phyloP scores from a whole-genome alignment of 1,140 invertebrate species.

The Cataglyphis hispanica region DNA sequence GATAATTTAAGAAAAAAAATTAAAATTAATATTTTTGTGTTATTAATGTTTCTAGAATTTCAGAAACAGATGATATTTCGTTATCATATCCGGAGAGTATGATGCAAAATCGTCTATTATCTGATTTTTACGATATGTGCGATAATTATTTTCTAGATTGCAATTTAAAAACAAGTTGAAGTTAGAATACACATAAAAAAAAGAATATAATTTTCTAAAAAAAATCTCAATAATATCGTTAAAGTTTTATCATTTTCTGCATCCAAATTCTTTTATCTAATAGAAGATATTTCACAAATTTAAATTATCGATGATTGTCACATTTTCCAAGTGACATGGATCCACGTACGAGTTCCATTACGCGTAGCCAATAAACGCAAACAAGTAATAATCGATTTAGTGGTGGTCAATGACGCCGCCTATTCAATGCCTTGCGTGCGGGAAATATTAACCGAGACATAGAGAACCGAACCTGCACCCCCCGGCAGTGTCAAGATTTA shows the following conservation, averaged over 20 bases:
- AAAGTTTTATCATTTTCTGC: not conserved
- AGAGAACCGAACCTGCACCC: slow-evolving; percentile 34
- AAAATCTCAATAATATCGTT: not conserved
- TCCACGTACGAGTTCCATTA: slow-evolving; percentile 9
- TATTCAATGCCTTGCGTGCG: slow-evolving; percentile 19
- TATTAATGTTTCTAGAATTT: too few species aligned
- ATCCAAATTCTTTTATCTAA: not conserved
- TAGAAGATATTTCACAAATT: not conserved
- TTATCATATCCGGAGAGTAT: too few species aligned
- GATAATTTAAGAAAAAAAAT: too few species aligned
- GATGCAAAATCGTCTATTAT: too few species aligned
- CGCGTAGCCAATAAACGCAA: slow-evolving; percentile 46
- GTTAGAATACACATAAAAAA: not conserved
- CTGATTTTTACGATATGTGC: not conserved
- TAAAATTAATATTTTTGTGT: too few species aligned
- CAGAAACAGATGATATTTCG: too few species aligned
- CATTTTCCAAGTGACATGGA: not conserved
- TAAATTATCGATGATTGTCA: not conserved
- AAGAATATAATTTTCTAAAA: not conserved
- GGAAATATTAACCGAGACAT: slow-evolving; percentile 58
- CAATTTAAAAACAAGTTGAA: slow-evolving; percentile 1
- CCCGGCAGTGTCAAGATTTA: slow-evolving; percentile 52
- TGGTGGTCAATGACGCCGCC: slow-evolving; percentile 37
- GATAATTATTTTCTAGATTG: not conserved
- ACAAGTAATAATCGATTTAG: slow-evolving; percentile 54